phyloP scores from a whole-genome alignment of 2,797 vertebrate genomes.

The Lerista edwardsae region DNA sequence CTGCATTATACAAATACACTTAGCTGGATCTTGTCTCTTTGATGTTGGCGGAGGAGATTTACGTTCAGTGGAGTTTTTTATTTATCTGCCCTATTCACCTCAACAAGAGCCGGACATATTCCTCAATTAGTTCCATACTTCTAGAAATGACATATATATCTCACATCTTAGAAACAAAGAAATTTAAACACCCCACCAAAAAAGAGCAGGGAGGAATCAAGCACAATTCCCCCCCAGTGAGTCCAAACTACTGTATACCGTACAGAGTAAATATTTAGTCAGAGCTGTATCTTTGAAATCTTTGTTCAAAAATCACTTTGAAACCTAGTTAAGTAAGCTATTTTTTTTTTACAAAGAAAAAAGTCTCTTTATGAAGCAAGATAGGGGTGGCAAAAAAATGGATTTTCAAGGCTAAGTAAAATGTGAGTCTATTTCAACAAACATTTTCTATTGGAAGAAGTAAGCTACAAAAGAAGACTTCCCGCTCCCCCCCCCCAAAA shows the following conservation, averaged over 20 bases:
- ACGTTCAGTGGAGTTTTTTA: slow-evolving; percentile 82
- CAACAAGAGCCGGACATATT: slow-evolving; percentile 82
- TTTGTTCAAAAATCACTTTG: slow-evolving; percentile 65
- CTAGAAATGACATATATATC: slow-evolving; percentile 79
- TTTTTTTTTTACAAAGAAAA: slow-evolving; percentile 50
- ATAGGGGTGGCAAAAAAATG: slow-evolving; percentile 26
- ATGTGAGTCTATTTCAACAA: slow-evolving; percentile 55
- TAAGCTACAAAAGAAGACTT: slow-evolving; percentile 42
- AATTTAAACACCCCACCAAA: slow-evolving; percentile 60
- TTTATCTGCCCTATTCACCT: slow-evolving; percentile 84
- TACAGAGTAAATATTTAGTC: slow-evolving; percentile 71
- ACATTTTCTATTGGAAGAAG: slow-evolving; percentile 40
- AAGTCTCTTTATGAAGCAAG: slow-evolving; percentile 48
- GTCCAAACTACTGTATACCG: slow-evolving; percentile 65
- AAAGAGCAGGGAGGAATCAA: slow-evolving; percentile 30
- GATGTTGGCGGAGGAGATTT: slow-evolving; percentile 87
- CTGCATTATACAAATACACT: slow-evolving; percentile 87
- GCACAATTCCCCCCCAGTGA: slow-evolving; percentile 52
- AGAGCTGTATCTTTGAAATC: slow-evolving; percentile 66
- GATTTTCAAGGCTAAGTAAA: slow-evolving; percentile 67
- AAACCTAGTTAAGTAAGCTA: slow-evolving; percentile 64
- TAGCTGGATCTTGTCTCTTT: slow-evolving; percentile 83
- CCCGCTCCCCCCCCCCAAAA: no score
- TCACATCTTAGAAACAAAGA: slow-evolving; percentile 76
- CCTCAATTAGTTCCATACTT: slow-evolving; percentile 85